These are phyloP conservation scores for Scolopax mira DNA, from an alignment of 2,113 vertebrate species.

Conservation along the genomic window DNA sequence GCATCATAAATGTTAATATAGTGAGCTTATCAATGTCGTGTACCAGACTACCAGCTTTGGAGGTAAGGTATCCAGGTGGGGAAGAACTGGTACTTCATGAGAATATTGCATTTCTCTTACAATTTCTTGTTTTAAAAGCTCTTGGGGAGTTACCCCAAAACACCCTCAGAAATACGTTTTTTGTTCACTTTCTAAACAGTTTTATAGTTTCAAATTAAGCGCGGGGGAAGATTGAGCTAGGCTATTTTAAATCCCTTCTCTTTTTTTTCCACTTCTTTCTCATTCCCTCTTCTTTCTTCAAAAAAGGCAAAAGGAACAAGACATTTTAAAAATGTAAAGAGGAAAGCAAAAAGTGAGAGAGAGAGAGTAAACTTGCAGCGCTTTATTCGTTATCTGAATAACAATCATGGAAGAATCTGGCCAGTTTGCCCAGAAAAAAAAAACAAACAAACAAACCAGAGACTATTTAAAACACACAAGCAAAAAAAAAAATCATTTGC, in stretches of 20 bases:
- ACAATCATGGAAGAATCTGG: background rate
- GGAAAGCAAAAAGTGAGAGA: background rate
- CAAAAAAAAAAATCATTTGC: slow-evolving; percentile 19
- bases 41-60: background rate
- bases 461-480: background rate
- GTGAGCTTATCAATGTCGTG: slow-evolving; percentile 5
- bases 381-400: background rate
- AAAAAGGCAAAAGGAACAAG: background rate
- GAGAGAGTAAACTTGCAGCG: background rate
- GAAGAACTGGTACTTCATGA: background rate
- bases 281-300: background rate
- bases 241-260: background rate
- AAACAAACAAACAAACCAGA: background rate
- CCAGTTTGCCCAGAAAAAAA: background rate
- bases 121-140: slow-evolving; percentile 16
- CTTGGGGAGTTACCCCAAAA: background rate
- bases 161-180: background rate
- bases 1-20: background rate
- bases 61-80: background rate
- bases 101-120: slow-evolving; percentile 2
- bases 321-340: too few relatives aligned
- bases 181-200: background rate
- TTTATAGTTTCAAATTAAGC: background rate
- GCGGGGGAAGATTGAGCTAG: background rate
- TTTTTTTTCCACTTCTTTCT: background rate